These are phyloP conservation scores for Polydrusus cervinus DNA, from an alignment of 2,888 invertebrate species.

Conservation along the genomic window DNA sequence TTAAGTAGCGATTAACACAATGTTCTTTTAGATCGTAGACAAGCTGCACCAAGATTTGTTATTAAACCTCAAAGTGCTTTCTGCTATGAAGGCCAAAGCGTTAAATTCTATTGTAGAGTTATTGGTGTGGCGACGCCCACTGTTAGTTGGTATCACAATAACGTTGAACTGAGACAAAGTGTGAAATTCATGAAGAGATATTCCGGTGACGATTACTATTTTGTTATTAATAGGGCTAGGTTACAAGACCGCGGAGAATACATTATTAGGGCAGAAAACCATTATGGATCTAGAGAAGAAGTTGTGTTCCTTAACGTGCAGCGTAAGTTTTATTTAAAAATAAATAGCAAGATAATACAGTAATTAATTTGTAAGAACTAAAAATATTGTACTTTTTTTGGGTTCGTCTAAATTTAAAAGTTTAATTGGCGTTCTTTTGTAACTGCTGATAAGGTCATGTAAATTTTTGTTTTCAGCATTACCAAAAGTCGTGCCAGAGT, in stretches of 20 bases:
- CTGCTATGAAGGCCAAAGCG: constrained; percentile 97
- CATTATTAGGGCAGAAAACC: constrained; percentile 96
- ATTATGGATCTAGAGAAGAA: constrained; percentile 96
- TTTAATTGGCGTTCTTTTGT: not conserved
- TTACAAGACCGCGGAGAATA: constrained; percentile 98
- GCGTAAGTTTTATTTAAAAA: constrained; percentile 77
- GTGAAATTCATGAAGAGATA: constrained; percentile 99
- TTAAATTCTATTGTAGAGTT: constrained; percentile 97
- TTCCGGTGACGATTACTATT: constrained; percentile 95
- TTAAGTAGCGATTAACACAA: not conserved
- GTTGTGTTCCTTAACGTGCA: constrained; percentile 97
- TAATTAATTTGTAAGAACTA: not conserved
- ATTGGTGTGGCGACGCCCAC: constrained; percentile 96
- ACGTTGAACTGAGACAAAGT: constrained; percentile 93
- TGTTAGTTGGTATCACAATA: constrained; percentile 96
- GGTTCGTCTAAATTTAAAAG: too few species aligned
- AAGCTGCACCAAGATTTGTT: constrained; percentile 98
- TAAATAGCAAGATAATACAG: not conserved
- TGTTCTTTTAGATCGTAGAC: constrained; percentile 85
- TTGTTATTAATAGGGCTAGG: constrained; percentile 97
- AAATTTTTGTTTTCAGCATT: constrained; percentile 74
- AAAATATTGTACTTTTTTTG: too few species aligned
- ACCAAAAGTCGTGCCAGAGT: constrained; percentile 81
- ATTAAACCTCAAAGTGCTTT: constrained; percentile 96
- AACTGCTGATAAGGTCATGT: not conserved